phyloP scores from a whole-genome alignment of 2,888 invertebrate genomes.

The Caenorhabditis sinica region DNA sequence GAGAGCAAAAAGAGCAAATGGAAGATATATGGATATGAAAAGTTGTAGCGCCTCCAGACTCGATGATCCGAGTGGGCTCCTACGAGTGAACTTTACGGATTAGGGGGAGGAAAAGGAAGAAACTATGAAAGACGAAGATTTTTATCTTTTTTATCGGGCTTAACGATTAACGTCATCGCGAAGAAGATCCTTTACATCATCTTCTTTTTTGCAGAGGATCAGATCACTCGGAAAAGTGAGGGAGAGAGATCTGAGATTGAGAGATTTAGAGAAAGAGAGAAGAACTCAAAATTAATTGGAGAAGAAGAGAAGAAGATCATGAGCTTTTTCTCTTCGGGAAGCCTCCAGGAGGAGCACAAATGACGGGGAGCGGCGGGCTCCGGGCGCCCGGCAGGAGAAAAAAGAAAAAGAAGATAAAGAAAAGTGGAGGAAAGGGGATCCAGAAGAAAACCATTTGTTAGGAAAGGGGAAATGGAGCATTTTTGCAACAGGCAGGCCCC shows the following conservation, averaged over 20 bases:
- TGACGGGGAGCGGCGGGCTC: constrained; percentile 5
- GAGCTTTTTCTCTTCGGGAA: constrained; percentile 15
- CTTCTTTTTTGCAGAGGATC: constrained; percentile 3
- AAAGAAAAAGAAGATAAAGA: constrained; percentile 35
- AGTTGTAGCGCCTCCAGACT: neutral
- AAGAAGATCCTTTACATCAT: constrained; percentile 16
- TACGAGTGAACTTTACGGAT: constrained; percentile 29
- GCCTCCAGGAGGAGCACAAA: constrained; percentile 15
- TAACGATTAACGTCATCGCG: constrained; percentile 42
- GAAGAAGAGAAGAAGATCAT: constrained; percentile 23
- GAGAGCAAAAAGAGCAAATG: neutral
- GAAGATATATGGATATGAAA: neutral
- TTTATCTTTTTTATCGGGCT: no score
- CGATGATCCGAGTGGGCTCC: constrained; percentile 16
- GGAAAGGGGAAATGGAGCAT: constrained; percentile 20
- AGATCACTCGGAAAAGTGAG: neutral
- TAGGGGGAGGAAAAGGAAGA: constrained; percentile 23
- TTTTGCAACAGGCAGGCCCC: constrained; percentile 35
- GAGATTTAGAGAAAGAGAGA: neutral
- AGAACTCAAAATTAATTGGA: constrained; percentile 27
- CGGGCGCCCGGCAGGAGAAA: neutral
- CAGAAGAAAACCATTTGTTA: constrained; percentile 48
- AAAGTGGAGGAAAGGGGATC: neutral
- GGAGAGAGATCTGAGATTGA: constrained; percentile 4
- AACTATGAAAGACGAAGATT: constrained; percentile 2